phyloP scores from a whole-genome alignment of 2,113 vertebrate genomes.

The Hoplias malabaricus region DNA sequence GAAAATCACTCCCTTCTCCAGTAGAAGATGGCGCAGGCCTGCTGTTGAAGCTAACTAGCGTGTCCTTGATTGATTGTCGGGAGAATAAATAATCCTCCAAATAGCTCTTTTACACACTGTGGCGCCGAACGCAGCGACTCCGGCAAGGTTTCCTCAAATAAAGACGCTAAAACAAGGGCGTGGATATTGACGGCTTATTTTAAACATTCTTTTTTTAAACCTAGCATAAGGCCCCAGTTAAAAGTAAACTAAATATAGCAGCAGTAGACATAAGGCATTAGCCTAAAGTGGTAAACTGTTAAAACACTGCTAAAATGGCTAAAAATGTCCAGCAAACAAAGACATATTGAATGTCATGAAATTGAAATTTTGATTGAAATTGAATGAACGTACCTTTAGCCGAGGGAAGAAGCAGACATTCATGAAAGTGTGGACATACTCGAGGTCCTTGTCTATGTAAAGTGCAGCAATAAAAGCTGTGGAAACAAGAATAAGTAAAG shows the following conservation, averaged over 20 bases:
- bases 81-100: conserved; percentile 2
- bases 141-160: neutral
- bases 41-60: neutral
- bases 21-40: neutral
- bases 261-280: neutral
- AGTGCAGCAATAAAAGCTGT: conserved; percentile 96
- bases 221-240: neutral
- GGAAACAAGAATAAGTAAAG: neutral
- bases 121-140: neutral
- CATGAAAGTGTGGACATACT: conserved; percentile 98
- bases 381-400: conserved; percentile 75
- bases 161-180: neutral
- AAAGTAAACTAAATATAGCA: neutral
- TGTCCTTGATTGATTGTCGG: conserved; percentile 12
- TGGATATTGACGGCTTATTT: neutral
- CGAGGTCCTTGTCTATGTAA: conserved; percentile 97
- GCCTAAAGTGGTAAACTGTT: neutral
- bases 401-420: conserved; percentile 98
- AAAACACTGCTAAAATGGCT: too few relatives aligned
- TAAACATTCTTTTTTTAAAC: neutral
- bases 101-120: neutral
- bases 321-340: too few relatives aligned
- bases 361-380: too few relatives aligned
- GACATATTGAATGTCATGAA: too few relatives aligned
- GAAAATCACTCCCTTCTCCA: neutral